These are phyloP conservation scores for Sebastes matsubarae DNA, from an alignment of 2,797 vertebrate species.

Conservation along the genomic window DNA sequence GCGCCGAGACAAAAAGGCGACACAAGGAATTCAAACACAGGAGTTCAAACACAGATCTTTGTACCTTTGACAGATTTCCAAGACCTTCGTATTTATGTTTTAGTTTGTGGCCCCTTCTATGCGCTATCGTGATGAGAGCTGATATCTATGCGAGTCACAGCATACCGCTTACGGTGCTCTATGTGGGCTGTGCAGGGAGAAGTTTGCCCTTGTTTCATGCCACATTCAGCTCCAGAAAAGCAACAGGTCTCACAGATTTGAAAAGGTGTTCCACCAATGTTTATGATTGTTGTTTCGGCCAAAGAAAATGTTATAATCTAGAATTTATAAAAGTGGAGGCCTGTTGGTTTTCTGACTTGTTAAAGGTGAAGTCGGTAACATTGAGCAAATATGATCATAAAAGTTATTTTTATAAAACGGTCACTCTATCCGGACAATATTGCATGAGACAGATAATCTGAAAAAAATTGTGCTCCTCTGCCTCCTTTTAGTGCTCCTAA, in stretches of 20 bases:
- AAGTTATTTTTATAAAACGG: too few species aligned
- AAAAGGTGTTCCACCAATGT: conserved; percentile 7
- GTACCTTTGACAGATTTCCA: conserved; percentile 85
- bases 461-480: too few species aligned
- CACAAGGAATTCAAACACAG: conserved; percentile 88
- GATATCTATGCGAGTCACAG: conserved; percentile 57
- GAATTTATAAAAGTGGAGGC: conserved; percentile 6
- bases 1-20: conserved; percentile 91
- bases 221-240: conserved; percentile 7
- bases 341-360: conserved; percentile 61
- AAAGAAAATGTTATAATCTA: conserved; percentile 2
- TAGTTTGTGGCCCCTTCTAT: conserved; percentile 55
- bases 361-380: too few species aligned
- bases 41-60: conserved; percentile 89
- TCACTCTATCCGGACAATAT: too few species aligned
- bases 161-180: not conserved
- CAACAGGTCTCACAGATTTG: not conserved
- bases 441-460: too few species aligned
- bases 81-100: conserved; percentile 73
- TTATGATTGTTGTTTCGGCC: conserved; percentile 20
- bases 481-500: too few species aligned
- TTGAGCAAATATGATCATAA: too few species aligned
- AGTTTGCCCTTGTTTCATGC: conserved; percentile 22
- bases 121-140: conserved; percentile 57
- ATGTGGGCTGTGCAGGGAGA: not conserved